Evolutionary conservation across 2,888 invertebrate species (phyloP), one percentile per base, ranked within the genome.

Genomic region (Sabatieria punctata): DNA sequence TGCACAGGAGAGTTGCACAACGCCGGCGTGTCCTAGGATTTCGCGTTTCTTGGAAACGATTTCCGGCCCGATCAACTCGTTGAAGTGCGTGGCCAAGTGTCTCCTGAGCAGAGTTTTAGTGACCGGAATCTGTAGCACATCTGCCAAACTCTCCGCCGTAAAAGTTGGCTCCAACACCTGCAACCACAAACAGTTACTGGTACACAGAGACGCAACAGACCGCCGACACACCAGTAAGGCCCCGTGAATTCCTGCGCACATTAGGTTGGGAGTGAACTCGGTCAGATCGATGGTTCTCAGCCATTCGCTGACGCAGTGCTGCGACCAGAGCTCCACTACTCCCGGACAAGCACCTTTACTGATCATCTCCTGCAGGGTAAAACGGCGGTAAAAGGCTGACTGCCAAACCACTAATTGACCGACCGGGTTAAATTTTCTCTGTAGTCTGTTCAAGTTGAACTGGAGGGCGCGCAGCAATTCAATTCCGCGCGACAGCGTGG

Each of bases 271-370:
- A 45, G 93, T 93, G 70, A 95, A 97, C 67, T 97, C 97, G 0
- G 93, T 85, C 41, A 97, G 74, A 72, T 97, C 95, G 15, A 93
- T 89, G 41, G 83, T 82, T 58, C 88, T 76, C 47, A 97, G 74
- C 97, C 97, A 97, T 72, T 97, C 95, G 89, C 95, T 95, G 37
- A 95, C 91, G 51, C 95, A 77, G 60, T 82, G 80, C 57, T 82
- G 82, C 27, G 80, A 80, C 83, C 84, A 84, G 49, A 66, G 60
- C 36, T 64, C 60, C 26, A 71, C 66, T 49, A 65, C 63, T 33
- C 63, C 57, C 45, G 50, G 41, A 18, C 13, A 25, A 22, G 30
- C 38, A 38, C 38, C 38, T 33, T 15, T 27, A 6, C 13, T n/a
- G 11, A 33, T 33, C 11, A n/a, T n/a, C 33, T 33, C 33, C 33